These are phyloP conservation scores for Ephestia elutella DNA, from an alignment of 1,140 invertebrate species.

Conservation along the genomic window DNA sequence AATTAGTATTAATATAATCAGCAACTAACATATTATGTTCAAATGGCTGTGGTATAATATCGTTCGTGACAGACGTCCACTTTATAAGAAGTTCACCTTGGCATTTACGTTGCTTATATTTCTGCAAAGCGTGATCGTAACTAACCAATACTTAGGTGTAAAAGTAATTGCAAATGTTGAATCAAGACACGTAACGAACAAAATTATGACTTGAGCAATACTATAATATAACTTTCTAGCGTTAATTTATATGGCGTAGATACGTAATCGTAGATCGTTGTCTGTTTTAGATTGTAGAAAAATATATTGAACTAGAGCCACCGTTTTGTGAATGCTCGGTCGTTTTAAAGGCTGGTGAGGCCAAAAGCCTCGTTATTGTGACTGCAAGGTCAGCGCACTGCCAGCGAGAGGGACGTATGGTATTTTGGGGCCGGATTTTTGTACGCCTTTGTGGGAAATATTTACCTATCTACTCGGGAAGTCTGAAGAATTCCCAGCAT, in stretches of 20 bases:
- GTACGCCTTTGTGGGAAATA: constrained; percentile 30
- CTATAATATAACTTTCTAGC: background rate
- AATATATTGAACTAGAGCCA: constrained; percentile 9
- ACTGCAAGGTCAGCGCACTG: constrained; percentile 55
- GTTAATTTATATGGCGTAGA: background rate
- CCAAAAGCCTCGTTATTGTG: constrained; percentile 50
- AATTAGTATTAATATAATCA: constrained; percentile 11
- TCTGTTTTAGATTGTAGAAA: constrained; percentile 10
- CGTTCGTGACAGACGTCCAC: constrained; percentile 42
- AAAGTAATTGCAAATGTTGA: constrained; percentile 5
- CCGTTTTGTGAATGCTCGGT: constrained; percentile 18
- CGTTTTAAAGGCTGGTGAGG: constrained; percentile 28
- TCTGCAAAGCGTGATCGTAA: constrained; percentile 24
- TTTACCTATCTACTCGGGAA: background rate
- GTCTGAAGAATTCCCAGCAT: background rate
- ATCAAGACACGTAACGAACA: background rate
- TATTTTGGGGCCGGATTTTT: constrained; percentile 48
- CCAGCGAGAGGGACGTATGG: constrained; percentile 30
- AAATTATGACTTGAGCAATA: background rate
- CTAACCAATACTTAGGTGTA: constrained; percentile 1
- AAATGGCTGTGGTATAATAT: constrained; percentile 16
- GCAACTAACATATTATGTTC: background rate
- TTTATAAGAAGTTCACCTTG: constrained; percentile 59
- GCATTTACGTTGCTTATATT: constrained; percentile 49
- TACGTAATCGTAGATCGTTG: background rate